Evolutionary conservation across 2,888 invertebrate species (phyloP).

Genomic region (Chrysolina americana): DNA sequence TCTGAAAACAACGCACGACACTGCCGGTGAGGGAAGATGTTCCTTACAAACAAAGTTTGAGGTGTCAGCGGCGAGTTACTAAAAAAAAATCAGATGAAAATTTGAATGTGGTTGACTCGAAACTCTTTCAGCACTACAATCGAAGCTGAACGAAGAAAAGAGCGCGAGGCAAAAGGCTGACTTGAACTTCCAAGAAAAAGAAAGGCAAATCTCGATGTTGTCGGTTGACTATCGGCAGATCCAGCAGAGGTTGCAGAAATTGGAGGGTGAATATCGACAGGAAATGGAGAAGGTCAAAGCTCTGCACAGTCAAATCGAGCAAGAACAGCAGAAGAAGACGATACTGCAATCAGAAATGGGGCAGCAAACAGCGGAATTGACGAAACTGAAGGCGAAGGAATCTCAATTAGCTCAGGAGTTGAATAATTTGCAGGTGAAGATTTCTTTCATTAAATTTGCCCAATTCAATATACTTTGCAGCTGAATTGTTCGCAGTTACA

Average conservation of each 20-base stretch:
- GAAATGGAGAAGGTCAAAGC: conserved; percentile 89
- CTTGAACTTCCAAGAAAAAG: conserved; percentile 89
- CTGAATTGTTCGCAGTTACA: too few species aligned
- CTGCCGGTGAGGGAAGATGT: too few species aligned
- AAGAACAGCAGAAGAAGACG: conserved; percentile 90
- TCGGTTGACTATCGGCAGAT: conserved; percentile 96
- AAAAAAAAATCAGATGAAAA: too few species aligned
- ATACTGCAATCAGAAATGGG: conserved; percentile 87
- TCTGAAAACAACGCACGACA: too few species aligned
- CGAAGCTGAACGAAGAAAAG: conserved; percentile 93
- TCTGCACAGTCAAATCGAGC: conserved; percentile 89
- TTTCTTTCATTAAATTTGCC: conserved; percentile 30
- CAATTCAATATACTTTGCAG: neutral
- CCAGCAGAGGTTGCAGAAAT: conserved; percentile 88
- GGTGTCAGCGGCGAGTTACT: too few species aligned
- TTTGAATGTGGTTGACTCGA: too few species aligned
- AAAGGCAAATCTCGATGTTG: conserved; percentile 94
- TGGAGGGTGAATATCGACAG: conserved; percentile 93
- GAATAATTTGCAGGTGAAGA: conserved; percentile 69
- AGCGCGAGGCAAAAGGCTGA: conserved; percentile 89
- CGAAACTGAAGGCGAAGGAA: conserved; percentile 81
- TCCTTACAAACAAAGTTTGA: too few species aligned
- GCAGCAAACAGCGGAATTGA: conserved; percentile 79
- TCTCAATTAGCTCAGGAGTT: conserved; percentile 81
- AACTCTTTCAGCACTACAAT: conserved; percentile 82